Evolutionary conservation across 92 coral and sea anemone species (phyloP).

Genomic region (Siderastrea radians): DNA sequence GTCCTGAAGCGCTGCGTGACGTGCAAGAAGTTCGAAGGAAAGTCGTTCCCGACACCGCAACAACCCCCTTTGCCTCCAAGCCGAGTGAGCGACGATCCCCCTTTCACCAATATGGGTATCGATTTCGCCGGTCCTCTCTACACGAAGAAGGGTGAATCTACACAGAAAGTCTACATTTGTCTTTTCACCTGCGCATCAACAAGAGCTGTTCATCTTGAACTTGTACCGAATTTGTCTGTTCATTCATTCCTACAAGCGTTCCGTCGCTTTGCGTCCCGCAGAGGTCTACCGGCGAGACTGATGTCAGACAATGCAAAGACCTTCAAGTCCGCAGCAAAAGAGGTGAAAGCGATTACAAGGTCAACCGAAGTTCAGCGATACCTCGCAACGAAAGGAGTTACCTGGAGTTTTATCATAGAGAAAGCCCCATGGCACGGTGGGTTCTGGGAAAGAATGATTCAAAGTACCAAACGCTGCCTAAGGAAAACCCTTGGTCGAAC

Average conservation of each 20-base stretch:
- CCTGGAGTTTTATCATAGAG: background rate
- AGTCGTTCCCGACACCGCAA: no score
- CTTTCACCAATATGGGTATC: no score
- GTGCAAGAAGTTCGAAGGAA: no score
- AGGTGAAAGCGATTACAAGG: background rate
- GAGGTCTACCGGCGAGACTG: background rate
- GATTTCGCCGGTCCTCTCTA: no score
- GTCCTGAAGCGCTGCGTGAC: no score
- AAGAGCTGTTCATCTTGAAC: no score
- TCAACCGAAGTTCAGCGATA: background rate
- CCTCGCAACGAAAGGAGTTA: no score
- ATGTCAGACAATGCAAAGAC: background rate
- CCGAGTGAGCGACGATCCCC: no score
- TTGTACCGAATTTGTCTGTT: background rate
- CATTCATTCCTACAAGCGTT: background rate
- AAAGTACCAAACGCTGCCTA: background rate
- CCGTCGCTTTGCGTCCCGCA: background rate
- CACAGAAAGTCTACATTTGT: no score
- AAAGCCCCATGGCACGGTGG: conserved; percentile 8
- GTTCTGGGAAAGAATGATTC: background rate
- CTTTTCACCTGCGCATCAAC: no score
- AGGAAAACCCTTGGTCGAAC: background rate
- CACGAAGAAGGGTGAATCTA: no score
- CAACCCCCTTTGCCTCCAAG: no score
- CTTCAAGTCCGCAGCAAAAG: background rate